These are phyloP conservation scores for Drosophila sp. DNA, from an alignment of 1,140 invertebrate species.

Conservation along the genomic window DNA sequence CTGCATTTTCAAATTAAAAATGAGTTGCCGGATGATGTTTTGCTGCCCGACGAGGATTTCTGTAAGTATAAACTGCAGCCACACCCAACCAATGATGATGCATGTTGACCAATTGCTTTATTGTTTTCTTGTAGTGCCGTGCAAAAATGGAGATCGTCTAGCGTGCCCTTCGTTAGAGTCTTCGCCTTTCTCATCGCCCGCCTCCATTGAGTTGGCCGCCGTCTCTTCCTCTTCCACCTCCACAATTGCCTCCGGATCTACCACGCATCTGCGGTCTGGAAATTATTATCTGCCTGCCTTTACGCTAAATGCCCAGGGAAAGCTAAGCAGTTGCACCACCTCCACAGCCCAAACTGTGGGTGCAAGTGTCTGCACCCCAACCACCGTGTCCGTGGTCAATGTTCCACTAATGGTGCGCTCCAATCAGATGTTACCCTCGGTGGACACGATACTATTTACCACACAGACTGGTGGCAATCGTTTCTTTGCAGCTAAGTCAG, in stretches of 20 bases:
- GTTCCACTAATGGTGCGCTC: conserved; percentile 68
- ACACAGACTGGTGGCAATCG: conserved; percentile 68
- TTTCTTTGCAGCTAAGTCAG: conserved; percentile 62
- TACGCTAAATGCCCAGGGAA: conserved; percentile 67
- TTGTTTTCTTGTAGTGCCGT: conserved; percentile 48
- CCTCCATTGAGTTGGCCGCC: conserved; percentile 72
- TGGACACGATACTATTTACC: conserved; percentile 74
- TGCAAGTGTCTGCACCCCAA: conserved; percentile 27
- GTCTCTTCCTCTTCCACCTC: conserved; percentile 48
- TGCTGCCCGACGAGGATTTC: conserved; percentile 70
- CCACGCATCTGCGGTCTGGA: conserved; percentile 48
- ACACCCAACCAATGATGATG: background rate
- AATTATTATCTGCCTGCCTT: conserved; percentile 73
- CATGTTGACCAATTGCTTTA: conserved; percentile 2
- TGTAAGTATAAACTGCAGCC: conserved; percentile 45
- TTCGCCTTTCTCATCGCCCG: conserved; percentile 77
- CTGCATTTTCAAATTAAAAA: conserved; percentile 79
- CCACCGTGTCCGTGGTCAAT: conserved; percentile 63
- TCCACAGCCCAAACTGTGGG: conserved; percentile 17
- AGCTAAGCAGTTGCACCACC: conserved; percentile 47
- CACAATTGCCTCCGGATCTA: conserved; percentile 29
- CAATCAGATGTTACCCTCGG: conserved; percentile 75
- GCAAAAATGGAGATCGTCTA: conserved; percentile 64
- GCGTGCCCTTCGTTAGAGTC: conserved; percentile 76
- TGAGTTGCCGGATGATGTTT: conserved; percentile 64